phyloP scores from a whole-genome alignment of 1,140 invertebrate species.

The Drosophila biarmipes region DNA sequence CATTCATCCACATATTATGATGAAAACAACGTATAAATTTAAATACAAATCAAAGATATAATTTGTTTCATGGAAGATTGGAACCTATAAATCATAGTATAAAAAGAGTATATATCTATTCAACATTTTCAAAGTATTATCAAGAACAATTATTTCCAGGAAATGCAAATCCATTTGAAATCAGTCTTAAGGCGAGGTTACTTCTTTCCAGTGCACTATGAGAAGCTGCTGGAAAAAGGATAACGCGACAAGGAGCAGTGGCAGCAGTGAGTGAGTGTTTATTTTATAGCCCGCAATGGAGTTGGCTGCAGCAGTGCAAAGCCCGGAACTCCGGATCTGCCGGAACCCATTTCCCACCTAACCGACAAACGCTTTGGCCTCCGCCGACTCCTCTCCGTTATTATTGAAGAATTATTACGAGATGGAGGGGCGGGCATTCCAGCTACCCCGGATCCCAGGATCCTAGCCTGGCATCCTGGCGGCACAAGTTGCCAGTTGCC shows the following conservation, averaged over 20 bases:
- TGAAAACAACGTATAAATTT: too few species aligned
- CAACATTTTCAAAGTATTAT: too few species aligned
- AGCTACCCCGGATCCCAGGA: constrained; percentile 3
- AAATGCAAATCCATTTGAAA: not conserved
- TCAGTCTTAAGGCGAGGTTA: not conserved
- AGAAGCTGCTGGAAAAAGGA: constrained; percentile 33
- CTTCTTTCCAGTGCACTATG: constrained; percentile 22
- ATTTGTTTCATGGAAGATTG: not conserved
- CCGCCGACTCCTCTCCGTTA: constrained; percentile 42
- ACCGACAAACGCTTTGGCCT: constrained; percentile 66
- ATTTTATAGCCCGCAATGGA: constrained; percentile 76
- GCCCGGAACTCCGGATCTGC: constrained; percentile 29
- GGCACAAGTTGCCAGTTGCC: constrained; percentile 68
- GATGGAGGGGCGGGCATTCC: constrained; percentile 18
- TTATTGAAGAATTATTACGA: constrained; percentile 80
- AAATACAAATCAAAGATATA: not conserved
- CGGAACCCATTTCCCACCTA: constrained; percentile 47
- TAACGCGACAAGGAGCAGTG: constrained; percentile 50
- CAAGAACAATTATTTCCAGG: too few species aligned
- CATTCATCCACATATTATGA: too few species aligned
- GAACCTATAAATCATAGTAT: too few species aligned
- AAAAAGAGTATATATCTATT: too few species aligned
- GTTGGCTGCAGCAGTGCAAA: constrained; percentile 47
- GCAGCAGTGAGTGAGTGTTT: constrained; percentile 76
- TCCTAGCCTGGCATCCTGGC: constrained; percentile 36